A percentile compares a stretch with the other conserved stretches of the same genome.
Conservation (phyloP, 2,113 vertebrate species). For the Mustela lutreola region DNA sequence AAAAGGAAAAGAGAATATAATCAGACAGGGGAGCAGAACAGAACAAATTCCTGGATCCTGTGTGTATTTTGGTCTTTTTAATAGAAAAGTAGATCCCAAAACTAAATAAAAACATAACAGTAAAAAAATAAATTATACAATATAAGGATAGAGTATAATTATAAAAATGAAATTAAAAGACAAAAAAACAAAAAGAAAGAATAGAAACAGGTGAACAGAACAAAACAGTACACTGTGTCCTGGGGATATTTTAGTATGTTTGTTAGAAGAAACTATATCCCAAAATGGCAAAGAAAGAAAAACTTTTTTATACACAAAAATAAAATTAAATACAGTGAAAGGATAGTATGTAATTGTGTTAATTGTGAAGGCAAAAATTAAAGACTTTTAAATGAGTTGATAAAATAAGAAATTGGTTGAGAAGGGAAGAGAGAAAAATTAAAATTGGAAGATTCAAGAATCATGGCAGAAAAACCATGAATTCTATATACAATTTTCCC, state of each 20-base stretch:
- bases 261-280: not conserved
- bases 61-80: not conserved
- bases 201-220: not conserved
- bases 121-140: not conserved
- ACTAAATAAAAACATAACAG: not conserved
- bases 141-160: not conserved
- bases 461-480: no score
- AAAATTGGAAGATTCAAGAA: no score
- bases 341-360: not conserved
- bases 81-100: not conserved
- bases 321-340: not conserved
- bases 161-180: not conserved
- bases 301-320: not conserved
- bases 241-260: not conserved
- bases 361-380: no score
- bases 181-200: not conserved
- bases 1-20: not conserved
- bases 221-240: not conserved
- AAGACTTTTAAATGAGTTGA: no score
- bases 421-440: no score
- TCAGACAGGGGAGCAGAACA: not conserved
- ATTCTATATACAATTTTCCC: no score
- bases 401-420: no score
- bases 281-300: not conserved
- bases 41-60: not conserved